These are phyloP conservation scores for Sialia sialis DNA, from an alignment of 2,113 vertebrate genomes.

Conservation along the genomic window DNA sequence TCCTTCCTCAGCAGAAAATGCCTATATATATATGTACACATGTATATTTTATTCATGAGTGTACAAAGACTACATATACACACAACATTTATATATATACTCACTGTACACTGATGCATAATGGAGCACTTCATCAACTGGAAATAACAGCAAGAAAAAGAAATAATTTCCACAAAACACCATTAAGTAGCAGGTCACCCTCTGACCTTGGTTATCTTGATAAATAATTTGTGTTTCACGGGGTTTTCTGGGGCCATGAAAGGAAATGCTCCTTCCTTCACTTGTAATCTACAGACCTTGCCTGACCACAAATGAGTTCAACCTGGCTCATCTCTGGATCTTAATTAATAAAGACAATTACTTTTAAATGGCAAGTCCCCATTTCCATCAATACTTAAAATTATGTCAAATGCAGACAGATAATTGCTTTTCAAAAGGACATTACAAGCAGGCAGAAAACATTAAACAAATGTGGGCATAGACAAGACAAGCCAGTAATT, in stretches of 20 bases:
- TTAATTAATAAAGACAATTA: not conserved
- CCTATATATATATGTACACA: accelerated
- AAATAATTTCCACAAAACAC: not conserved
- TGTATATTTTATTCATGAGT: not conserved
- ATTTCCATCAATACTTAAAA: not conserved
- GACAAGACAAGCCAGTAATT: not conserved
- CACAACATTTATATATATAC: not conserved
- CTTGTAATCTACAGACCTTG: not conserved
- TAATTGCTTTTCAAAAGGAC: not conserved
- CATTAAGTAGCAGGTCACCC: not conserved
- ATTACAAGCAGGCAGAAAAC: not conserved
- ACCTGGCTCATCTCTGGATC: not conserved
- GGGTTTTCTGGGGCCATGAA: not conserved
- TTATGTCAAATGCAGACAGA: not conserved
- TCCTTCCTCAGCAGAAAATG: not conserved
- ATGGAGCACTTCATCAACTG: not conserved
- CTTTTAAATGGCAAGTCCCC: not conserved
- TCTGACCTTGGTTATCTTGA: not conserved
- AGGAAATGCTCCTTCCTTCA: not conserved
- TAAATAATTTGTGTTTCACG: not conserved
- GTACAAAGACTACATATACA: not conserved
- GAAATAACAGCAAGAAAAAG: not conserved
- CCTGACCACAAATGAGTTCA: not conserved
- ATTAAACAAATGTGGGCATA: not conserved
- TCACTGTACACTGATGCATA: not conserved